These are phyloP conservation scores for Scaptomyza polygonia DNA, from an alignment of 2,888 invertebrate genomes.

Conservation along the genomic window DNA sequence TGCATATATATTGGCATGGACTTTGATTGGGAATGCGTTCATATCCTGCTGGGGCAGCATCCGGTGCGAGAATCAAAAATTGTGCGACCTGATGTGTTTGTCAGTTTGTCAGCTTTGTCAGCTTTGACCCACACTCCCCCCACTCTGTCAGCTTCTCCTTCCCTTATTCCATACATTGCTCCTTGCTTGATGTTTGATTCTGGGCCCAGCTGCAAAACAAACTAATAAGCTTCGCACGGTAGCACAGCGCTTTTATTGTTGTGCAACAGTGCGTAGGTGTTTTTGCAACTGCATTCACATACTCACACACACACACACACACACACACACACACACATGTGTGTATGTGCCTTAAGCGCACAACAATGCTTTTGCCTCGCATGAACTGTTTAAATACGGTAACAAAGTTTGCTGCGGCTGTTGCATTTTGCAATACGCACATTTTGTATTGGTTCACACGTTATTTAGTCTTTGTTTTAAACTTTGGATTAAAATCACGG, in stretches of 20 bases:
- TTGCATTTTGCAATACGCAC: conserved; percentile 30
- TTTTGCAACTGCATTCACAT: conserved; percentile 42
- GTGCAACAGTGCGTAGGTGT: conserved; percentile 74
- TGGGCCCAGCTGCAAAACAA: conserved; percentile 64
- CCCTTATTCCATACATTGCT: background rate
- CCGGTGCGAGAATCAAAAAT: conserved; percentile 45
- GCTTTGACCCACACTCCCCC: background rate
- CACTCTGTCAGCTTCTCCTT: background rate
- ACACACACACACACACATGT: conserved; percentile 3
- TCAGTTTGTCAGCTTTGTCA: conserved; percentile 14
- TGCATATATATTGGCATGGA: background rate
- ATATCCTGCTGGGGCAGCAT: conserved; percentile 68
- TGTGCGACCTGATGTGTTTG: conserved; percentile 50
- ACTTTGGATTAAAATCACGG: background rate
- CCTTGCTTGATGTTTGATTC: conserved; percentile 65
- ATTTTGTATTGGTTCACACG: conserved; percentile 58
- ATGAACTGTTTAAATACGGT: conserved; percentile 61
- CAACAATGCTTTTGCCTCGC: conserved; percentile 67
- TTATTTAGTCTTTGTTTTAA: conserved; percentile 1
- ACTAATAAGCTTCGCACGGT: conserved; percentile 64
- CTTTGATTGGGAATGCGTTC: conserved; percentile 51
- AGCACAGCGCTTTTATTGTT: conserved; percentile 49
- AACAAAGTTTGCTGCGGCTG: conserved; percentile 50
- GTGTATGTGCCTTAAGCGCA: conserved; percentile 55
- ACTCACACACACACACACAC: conserved; percentile 21